Evolutionary conservation across 2,888 invertebrate genomes (phyloP).

Genomic region (Tenthredo mesomela): DNA sequence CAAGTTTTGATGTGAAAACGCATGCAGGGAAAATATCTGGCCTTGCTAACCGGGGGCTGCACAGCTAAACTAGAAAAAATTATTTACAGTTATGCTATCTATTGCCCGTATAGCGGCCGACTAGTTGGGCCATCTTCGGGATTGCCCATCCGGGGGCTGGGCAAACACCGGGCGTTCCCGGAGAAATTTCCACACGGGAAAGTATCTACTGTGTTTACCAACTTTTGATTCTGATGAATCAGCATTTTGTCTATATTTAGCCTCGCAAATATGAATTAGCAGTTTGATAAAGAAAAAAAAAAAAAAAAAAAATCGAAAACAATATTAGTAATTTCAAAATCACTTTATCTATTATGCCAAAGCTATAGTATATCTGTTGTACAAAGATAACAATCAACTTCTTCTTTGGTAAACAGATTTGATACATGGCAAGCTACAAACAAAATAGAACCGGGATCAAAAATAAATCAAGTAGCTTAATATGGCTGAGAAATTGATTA

Average conservation of each 20-base stretch:
- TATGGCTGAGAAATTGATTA: not conserved
- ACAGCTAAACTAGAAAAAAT: too few relatives aligned
- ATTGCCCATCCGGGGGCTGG: too few relatives aligned
- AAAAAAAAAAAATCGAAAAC: not conserved
- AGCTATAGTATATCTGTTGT: too few relatives aligned
- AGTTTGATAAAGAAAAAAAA: not conserved
- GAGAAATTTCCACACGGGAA: too few relatives aligned
- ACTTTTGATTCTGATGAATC: not conserved
- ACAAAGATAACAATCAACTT: not conserved
- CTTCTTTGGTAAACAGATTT: slow-evolving; percentile 1
- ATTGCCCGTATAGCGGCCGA: too few relatives aligned
- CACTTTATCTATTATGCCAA: slow-evolving; percentile 7
- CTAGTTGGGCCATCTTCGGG: too few relatives aligned
- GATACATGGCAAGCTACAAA: not conserved
- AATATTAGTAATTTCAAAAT: not conserved
- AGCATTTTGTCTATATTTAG: slow-evolving; percentile 6
- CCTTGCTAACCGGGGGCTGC: too few relatives aligned
- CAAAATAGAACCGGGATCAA: not conserved
- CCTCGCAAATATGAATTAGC: not conserved
- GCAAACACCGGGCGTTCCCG: too few relatives aligned
- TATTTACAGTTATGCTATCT: too few relatives aligned
- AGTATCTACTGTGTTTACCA: not conserved
- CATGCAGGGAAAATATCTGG: too few relatives aligned
- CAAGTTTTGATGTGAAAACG: too few relatives aligned
- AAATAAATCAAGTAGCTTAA: not conserved